Evolutionary conservation across 2,888 invertebrate species (phyloP), one percentile per base, ranked within the genome.

Genomic region (Beris chalybata): DNA sequence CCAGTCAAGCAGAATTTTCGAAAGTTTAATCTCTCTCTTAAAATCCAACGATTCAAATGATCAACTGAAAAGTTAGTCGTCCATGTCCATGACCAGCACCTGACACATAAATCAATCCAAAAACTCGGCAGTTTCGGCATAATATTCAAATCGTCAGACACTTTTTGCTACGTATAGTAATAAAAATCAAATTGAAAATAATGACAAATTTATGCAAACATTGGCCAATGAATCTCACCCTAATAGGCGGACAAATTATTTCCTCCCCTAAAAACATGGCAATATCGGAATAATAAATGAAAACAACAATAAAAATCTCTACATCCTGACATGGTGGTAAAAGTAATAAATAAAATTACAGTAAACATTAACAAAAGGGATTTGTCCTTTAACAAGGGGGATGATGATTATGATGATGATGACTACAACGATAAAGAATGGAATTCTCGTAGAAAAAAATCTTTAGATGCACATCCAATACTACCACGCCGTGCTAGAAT

Each of bases 331-430:
- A 61, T 54, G 59, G 57, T 55, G 59, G 55, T 53, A 52, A 38
- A 54, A 57, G 67, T 53, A 64, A 67, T 67, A 67, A 67, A 67
- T 67, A 67, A 67, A 67, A 67, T 67, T 65, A 67, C 64, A 67
- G 65, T 65, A 65, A 65, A 59, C 67, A 65, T 55, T 59, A 55
- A 67, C 67, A 67, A 67, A 45, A 50, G 67, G 15, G 30, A 47
- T 43, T 50, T 50, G 32, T 50, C 38, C 50, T 43, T 15, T 61
- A 61, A 61, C 61, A 61, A 61, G 61, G 52, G 52, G 61, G 52
- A 61, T 61, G 61, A 61, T 52, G 11, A 52, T 61, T 32, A 52
- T 61, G 32, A 61, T 50, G 22, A 32, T 52, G 38, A 61, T 50
- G 38, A 61, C 38, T 22, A 59, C 15, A 5, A 45, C 50, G 52